Conservation (phyloP, 2,888 invertebrate species). For the Catocala fraxini region DNA sequence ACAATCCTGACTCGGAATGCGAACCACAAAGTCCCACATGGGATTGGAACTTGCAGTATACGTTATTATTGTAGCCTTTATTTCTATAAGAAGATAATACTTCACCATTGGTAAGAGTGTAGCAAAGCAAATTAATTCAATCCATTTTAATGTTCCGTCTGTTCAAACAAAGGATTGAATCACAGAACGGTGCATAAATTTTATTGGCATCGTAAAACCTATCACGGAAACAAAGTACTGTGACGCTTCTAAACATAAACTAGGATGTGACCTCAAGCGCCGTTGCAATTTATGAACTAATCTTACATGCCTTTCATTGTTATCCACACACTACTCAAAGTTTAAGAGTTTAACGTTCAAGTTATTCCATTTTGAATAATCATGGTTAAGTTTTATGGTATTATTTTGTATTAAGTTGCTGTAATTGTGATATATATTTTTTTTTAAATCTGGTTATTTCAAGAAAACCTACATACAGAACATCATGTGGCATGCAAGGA, state of each 20-base stretch:
- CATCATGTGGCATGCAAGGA: too few relatives aligned
- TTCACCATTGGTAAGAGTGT: not conserved
- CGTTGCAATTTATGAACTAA: slow-evolving; percentile 11
- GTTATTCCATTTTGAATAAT: too few relatives aligned
- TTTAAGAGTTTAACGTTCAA: not conserved
- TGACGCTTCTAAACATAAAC: slow-evolving; percentile 9
- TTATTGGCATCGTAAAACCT: slow-evolving; percentile 10
- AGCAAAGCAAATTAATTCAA: not conserved
- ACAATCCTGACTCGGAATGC: too few relatives aligned
- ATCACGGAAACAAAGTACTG: slow-evolving; percentile 4
- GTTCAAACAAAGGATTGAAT: slow-evolving; percentile 9
- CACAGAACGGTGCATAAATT: slow-evolving; percentile 1
- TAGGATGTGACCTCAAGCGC: slow-evolving; percentile 1
- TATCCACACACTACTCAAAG: not conserved
- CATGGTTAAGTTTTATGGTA: too few relatives aligned
- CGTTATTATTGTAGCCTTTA: too few relatives aligned
- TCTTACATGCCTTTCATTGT: slow-evolving; percentile 9
- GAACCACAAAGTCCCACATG: too few relatives aligned
- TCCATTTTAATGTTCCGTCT: not conserved
- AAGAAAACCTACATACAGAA: too few relatives aligned
- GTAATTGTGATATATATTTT: too few relatives aligned
- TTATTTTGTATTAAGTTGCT: too few relatives aligned
- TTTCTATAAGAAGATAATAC: too few relatives aligned
- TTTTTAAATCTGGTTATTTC: too few relatives aligned
- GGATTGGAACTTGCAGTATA: too few relatives aligned